These are phyloP conservation scores for Megalops cyprinoides DNA, from an alignment of 2,797 vertebrate genomes.

Conservation along the genomic window DNA sequence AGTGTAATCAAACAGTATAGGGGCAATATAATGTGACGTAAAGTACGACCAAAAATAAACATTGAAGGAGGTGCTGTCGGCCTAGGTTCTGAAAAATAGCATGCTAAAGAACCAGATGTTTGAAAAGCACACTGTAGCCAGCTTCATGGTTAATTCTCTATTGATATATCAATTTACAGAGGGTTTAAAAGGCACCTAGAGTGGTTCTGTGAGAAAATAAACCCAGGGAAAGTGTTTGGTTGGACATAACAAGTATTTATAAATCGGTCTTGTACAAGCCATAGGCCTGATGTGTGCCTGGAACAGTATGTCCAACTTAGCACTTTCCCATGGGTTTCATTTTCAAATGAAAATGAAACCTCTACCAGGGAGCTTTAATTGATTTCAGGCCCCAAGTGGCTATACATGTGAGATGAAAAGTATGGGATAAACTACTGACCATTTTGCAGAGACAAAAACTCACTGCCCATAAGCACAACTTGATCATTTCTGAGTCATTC, in stretches of 20 bases:
- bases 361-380: slow-evolving; percentile 16
- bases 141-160: slow-evolving; percentile 11
- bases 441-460: neutral
- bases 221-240: slow-evolving; percentile 14
- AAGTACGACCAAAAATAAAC: slow-evolving; percentile 20
- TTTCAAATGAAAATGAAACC: slow-evolving; percentile 13
- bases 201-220: slow-evolving; percentile 9
- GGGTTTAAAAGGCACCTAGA: neutral
- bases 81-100: neutral
- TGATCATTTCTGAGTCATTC: neutral
- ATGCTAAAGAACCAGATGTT: slow-evolving; percentile 1
- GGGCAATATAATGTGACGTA: neutral
- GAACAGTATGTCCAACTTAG: neutral
- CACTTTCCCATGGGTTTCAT: slow-evolving; percentile 14
- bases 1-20: slow-evolving; percentile 6
- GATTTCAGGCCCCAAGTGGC: slow-evolving; percentile 4
- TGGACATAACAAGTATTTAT: slow-evolving; percentile 13
- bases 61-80: neutral
- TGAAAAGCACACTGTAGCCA: slow-evolving; percentile 1
- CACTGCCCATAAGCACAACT: neutral
- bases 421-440: neutral
- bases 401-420: slow-evolving; percentile 2
- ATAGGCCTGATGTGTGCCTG: slow-evolving; percentile 6
- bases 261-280: slow-evolving; percentile 12
- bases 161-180: neutral